Conservation (phyloP, 2,113 vertebrate species). For the Menidia beryllina region DNA sequence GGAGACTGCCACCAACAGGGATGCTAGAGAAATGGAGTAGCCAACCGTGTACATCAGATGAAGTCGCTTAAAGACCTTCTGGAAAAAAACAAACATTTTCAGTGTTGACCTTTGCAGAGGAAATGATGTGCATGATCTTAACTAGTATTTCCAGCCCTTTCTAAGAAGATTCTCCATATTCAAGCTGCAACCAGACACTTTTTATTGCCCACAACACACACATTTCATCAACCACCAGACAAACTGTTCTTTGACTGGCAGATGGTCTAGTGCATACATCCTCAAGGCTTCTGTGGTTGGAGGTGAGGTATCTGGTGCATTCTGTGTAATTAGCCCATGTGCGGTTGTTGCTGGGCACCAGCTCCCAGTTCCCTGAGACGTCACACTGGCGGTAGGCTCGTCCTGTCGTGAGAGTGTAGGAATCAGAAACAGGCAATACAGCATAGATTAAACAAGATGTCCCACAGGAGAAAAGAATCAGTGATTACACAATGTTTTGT, state of each 20-base stretch:
- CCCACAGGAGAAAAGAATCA: no score
- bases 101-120: background rate
- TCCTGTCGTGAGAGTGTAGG: slow-evolving; percentile 70
- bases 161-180: no score
- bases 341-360: slow-evolving; percentile 85
- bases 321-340: slow-evolving; percentile 96
- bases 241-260: background rate
- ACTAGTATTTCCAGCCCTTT: no score
- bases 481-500: no score
- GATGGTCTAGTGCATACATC: slow-evolving; percentile 76
- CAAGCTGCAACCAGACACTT: background rate
- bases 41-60: slow-evolving; percentile 91
- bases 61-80: slow-evolving; percentile 91
- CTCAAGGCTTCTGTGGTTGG: slow-evolving; percentile 79
- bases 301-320: slow-evolving; percentile 86
- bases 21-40: slow-evolving; percentile 89
- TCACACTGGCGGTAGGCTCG: slow-evolving; percentile 88
- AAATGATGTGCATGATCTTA: background rate
- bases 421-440: background rate
- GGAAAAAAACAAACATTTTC: slow-evolving; percentile 32
- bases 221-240: background rate
- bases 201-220: slow-evolving; percentile 2
- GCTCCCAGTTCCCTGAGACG: slow-evolving; percentile 83
- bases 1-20: slow-evolving; percentile 85
- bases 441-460: background rate